Percentiles rank a stretch among this genome's conserved stretches.
phyloP scores from a whole-genome alignment of 2,113 vertebrate genomes.

The Nothoprocta pentlandii region DNA sequence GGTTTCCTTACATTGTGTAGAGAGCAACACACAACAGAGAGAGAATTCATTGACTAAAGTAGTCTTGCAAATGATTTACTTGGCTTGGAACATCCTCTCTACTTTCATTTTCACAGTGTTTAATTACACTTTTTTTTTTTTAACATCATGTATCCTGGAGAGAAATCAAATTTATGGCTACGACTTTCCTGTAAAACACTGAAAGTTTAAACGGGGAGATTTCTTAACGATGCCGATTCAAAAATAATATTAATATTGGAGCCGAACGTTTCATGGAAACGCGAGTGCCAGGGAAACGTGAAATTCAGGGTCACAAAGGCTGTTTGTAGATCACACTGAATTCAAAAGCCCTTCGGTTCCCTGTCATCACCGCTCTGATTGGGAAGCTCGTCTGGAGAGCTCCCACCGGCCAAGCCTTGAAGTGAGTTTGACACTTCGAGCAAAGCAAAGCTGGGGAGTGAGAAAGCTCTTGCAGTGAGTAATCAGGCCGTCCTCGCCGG shows the following conservation, averaged over 20 bases:
- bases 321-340: neutral
- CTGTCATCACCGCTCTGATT: neutral
- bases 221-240: neutral
- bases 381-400: neutral
- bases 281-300: neutral
- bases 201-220: neutral
- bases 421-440: neutral
- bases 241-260: neutral
- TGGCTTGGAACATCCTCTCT: neutral
- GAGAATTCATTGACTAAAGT: conserved; percentile 50
- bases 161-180: neutral
- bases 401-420: neutral
- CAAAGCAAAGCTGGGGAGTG: neutral
- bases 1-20: neutral
- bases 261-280: neutral
- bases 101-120: conserved; percentile 25
- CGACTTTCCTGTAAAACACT: neutral
- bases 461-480: fast-evolving
- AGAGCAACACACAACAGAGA: conserved; percentile 39
- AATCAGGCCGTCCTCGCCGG: neutral
- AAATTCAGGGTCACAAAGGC: neutral
- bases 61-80: conserved; percentile 8
- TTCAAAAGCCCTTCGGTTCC: neutral
- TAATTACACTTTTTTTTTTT: neutral
- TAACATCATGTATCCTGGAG: neutral